These are phyloP conservation scores for Ia io DNA, from an alignment of 2,113 vertebrate genomes.

Conservation along the genomic window DNA sequence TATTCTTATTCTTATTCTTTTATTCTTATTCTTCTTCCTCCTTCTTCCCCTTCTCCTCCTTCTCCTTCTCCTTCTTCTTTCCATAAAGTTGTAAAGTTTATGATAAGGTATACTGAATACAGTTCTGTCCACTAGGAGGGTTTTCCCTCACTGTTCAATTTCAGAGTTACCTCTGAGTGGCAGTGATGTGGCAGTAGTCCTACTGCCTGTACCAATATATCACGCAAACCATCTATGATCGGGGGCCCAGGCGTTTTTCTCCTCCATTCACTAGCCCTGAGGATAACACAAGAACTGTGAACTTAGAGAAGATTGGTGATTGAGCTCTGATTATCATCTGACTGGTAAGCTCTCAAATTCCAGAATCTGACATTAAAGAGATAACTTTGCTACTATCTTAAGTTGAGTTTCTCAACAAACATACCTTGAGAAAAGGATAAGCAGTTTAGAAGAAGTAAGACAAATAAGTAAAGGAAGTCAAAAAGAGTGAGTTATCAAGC, in stretches of 20 bases:
- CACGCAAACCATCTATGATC: background rate
- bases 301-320: background rate
- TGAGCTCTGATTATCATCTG: background rate
- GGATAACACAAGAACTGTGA: background rate
- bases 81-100: background rate
- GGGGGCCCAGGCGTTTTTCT: background rate
- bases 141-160: background rate
- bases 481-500: background rate
- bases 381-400: background rate
- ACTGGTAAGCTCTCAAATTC: background rate
- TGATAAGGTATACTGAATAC: background rate
- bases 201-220: background rate
- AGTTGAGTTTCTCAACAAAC: background rate
- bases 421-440: background rate
- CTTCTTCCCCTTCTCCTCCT: too few species aligned
- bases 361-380: background rate
- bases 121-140: background rate
- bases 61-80: background rate
- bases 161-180: background rate
- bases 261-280: background rate
- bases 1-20: too few species aligned
- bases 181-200: background rate
- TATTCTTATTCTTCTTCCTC: too few species aligned
- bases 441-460: background rate
- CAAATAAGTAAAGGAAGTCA: background rate